Conservation (phyloP, 2,797 vertebrate species). For the Eulemur rubriventer region DNA sequence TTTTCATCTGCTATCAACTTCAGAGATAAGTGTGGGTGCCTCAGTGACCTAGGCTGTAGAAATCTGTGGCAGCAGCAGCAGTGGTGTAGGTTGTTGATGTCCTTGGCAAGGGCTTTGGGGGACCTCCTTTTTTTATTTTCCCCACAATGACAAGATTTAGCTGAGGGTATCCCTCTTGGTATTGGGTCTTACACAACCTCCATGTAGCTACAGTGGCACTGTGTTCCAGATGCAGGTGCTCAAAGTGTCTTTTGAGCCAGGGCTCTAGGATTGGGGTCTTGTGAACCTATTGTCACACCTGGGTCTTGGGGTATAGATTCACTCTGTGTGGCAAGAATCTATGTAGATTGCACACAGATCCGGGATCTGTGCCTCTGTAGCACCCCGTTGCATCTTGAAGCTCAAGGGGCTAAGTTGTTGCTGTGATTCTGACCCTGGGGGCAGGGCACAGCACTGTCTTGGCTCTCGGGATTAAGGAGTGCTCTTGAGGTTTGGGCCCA, state of each 20-base stretch:
- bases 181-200: not conserved
- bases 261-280: not conserved
- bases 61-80: not conserved
- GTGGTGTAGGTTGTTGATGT: not conserved
- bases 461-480: not conserved
- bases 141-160: not conserved
- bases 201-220: not conserved
- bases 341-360: not conserved
- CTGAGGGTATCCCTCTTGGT: not conserved
- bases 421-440: not conserved
- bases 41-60: not conserved
- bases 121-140: not conserved
- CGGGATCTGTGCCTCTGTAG: not conserved
- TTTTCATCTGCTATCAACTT: not conserved
- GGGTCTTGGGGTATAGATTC: not conserved
- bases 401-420: not conserved
- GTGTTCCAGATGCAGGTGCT: not conserved
- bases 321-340: not conserved
- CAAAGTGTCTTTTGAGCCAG: not conserved
- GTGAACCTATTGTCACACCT: not conserved
- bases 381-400: not conserved
- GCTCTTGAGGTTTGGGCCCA: not conserved
- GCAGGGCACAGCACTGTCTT: not conserved
- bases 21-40: not conserved
- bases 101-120: not conserved